Conservation (phyloP, 2,888 invertebrate genomes). For the Chesias legatella region DNA sequence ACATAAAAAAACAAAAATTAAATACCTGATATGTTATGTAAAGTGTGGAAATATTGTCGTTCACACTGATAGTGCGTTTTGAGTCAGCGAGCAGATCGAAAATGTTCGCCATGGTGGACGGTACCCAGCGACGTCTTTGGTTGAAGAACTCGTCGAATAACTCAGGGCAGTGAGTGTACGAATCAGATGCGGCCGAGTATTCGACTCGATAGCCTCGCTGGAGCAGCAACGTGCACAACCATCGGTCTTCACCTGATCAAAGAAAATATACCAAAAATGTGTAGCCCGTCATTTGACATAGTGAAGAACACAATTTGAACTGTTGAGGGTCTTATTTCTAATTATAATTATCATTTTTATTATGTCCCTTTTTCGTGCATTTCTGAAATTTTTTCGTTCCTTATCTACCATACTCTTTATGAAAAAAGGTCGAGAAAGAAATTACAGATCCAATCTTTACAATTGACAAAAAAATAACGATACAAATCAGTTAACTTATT, state of each 20-base stretch:
- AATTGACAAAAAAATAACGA: too few species aligned
- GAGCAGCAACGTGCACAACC: constrained; percentile 95
- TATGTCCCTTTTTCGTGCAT: too few species aligned
- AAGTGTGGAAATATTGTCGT: constrained; percentile 92
- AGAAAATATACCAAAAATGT: neutral
- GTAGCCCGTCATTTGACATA: neutral
- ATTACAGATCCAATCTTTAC: too few species aligned
- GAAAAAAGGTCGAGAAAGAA: too few species aligned
- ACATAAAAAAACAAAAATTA: neutral
- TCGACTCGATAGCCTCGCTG: constrained; percentile 96
- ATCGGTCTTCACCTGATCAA: constrained; percentile 94
- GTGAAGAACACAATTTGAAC: too few species aligned
- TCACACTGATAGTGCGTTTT: constrained; percentile 88
- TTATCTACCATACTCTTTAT: too few species aligned
- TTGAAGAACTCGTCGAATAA: constrained; percentile 95
- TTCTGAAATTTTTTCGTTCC: too few species aligned
- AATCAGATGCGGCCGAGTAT: constrained; percentile 97
- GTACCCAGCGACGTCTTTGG: constrained; percentile 96
- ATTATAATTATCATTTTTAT: too few species aligned
- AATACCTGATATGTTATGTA: constrained; percentile 85
- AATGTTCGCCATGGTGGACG: constrained; percentile 97
- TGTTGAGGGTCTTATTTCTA: too few species aligned
- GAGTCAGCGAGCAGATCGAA: constrained; percentile 91
- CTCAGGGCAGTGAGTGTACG: constrained; percentile 96
- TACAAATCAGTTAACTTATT: too few species aligned